These are phyloP conservation scores for Charaxes varanes DNA, from an alignment of 1,140 invertebrate genomes.

Conservation along the genomic window DNA sequence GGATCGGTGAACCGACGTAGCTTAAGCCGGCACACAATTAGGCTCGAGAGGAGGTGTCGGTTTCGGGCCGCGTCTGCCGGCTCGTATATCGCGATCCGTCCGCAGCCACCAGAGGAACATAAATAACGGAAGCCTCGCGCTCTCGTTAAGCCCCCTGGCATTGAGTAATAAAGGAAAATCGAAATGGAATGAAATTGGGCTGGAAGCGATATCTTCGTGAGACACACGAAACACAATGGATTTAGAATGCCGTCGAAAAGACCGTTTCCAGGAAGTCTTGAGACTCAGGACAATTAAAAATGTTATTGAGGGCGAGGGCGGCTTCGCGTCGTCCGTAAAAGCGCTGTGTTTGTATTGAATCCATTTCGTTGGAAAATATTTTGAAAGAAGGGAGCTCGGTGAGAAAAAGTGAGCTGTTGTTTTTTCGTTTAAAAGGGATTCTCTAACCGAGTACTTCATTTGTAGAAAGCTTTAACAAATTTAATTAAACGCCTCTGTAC, in stretches of 20 bases:
- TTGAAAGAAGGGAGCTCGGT: slow-evolving; percentile 49
- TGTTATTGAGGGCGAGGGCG: slow-evolving; percentile 52
- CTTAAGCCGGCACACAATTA: slow-evolving; percentile 63
- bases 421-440: slow-evolving; percentile 44
- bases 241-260: slow-evolving; percentile 61
- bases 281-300: slow-evolving; percentile 61
- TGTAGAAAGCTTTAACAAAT: slow-evolving; percentile 43
- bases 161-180: slow-evolving; percentile 73
- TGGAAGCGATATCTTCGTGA: slow-evolving; percentile 68
- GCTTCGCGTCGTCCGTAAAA: slow-evolving; percentile 38
- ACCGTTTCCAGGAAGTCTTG: slow-evolving; percentile 44
- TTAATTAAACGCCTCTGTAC: slow-evolving; percentile 38
- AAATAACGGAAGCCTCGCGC: slow-evolving; percentile 64
- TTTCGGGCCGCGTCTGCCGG: slow-evolving; percentile 45
- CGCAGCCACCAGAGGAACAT: slow-evolving; percentile 67
- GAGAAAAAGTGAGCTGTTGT: slow-evolving; percentile 44
- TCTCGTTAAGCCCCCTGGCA: slow-evolving; percentile 68
- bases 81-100: slow-evolving; percentile 67
- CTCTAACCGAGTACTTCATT: slow-evolving; percentile 38
- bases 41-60: slow-evolving; percentile 56
- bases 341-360: slow-evolving; percentile 51
- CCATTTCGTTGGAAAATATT: slow-evolving; percentile 47
- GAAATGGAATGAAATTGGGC: slow-evolving; percentile 72
- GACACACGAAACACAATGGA: slow-evolving; percentile 60
- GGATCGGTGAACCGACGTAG: slow-evolving; percentile 41